Conservation (phyloP, 2,888 invertebrate genomes). For the Drosophila mimetica region DNA sequence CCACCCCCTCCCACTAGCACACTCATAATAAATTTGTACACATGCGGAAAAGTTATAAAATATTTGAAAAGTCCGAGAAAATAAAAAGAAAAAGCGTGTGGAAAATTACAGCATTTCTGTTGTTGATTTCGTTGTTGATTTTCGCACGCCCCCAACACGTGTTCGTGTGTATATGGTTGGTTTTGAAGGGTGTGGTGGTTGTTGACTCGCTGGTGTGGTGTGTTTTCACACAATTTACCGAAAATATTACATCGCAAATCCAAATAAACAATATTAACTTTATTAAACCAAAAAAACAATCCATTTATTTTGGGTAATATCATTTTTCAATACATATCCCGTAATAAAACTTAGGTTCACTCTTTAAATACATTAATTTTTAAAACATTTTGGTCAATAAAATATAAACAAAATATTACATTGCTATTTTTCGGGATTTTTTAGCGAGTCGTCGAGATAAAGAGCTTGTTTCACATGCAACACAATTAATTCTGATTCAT, state of each 20-base stretch:
- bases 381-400: too few species aligned
- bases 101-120: conserved; percentile 42
- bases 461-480: conserved; percentile 13
- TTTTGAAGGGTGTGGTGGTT: conserved; percentile 12
- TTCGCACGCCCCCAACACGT: conserved; percentile 39
- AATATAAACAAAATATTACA: too few species aligned
- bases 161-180: neutral
- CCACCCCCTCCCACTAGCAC: conserved; percentile 19
- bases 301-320: neutral
- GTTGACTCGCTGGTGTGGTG: neutral
- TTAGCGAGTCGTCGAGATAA: neutral
- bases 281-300: neutral
- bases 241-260: neutral
- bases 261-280: neutral
- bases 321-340: neutral
- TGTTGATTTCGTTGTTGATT: conserved; percentile 19
- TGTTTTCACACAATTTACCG: neutral
- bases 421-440: neutral
- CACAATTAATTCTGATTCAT: conserved; percentile 32
- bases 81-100: conserved; percentile 19
- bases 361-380: too few species aligned
- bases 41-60: conserved; percentile 53
- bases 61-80: conserved; percentile 41
- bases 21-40: conserved; percentile 35
- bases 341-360: neutral